Evolutionary conservation across 2,797 vertebrate genomes (phyloP), one percentile per base, ranked within the genome.

Genomic region (Syndactyla subalaris): DNA sequence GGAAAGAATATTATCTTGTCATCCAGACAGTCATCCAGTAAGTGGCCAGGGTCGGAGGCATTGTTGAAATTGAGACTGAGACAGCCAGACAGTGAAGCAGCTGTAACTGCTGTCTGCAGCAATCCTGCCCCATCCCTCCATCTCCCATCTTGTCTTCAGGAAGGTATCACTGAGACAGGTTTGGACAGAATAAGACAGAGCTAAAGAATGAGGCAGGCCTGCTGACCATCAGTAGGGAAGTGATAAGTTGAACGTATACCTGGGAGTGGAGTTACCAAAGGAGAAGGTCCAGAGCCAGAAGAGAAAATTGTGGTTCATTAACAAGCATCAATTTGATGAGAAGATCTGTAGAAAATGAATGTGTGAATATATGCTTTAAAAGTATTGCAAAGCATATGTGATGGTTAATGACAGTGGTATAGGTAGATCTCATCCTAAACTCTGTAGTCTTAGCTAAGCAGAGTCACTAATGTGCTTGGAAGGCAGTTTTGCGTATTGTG

Each of bases 141-240:
- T 88, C 75, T 87, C 85, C 38, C 39, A 7, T 45, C 48, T 43
- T 32, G 49, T 86, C 70, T 63, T 54, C 14, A 1, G 1, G 0
- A 76, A 88, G 38, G 32, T 88, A 71, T 92, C 14, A 2, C 63
- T 66, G 51, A 66, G 83, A 39, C 83, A 81, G 45, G 80, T 96
- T 82, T 70, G 86, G 85, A 61, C 82, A 93, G 87, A 87, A 2
- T 87, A 55, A 72, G 78, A 45, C 1, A 0, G 30, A 65, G 34
- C 46, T 75, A 34, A 95, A 93, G 87, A 89, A 87, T 86, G 83
- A 93, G 51, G 45, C 59, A 83, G 61, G 39, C n/a, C 55, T 81
- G 36, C 59, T 90, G 61, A 36, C 36, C 89, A 61, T 89, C 91
- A 43, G 57, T 26, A 63, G 52, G 48, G 51, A 90, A 48, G 55